Evolutionary conservation across 2,888 invertebrate genomes (phyloP).

Genomic region (Camptogramma bilineatum): DNA sequence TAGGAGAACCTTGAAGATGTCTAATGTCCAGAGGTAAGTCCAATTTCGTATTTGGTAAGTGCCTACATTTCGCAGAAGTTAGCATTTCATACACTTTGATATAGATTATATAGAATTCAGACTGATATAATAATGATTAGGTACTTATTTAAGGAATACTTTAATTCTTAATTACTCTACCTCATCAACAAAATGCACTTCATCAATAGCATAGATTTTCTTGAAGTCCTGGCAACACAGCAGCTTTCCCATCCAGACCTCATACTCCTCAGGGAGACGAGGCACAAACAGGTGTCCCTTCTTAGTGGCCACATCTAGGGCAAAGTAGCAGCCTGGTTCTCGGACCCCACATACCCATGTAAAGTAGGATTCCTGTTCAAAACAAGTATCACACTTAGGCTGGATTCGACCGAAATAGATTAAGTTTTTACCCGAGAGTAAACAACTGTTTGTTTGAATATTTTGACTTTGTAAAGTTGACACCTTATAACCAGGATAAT

Average conservation of each 20-base stretch:
- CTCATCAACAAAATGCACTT: conserved; percentile 92
- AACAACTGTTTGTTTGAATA: too few relatives aligned
- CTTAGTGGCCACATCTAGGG: conserved; percentile 90
- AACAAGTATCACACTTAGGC: background rate
- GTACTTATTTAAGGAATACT: too few relatives aligned
- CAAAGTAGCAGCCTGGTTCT: conserved; percentile 96
- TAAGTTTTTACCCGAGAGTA: too few relatives aligned
- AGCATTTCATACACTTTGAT: too few relatives aligned
- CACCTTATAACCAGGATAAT: too few relatives aligned
- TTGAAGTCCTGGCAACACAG: conserved; percentile 89
- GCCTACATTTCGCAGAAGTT: too few relatives aligned
- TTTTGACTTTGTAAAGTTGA: too few relatives aligned
- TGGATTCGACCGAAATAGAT: background rate
- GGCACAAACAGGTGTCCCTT: conserved; percentile 93
- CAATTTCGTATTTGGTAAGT: too few relatives aligned
- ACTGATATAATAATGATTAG: too few relatives aligned
- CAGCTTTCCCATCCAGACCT: conserved; percentile 97
- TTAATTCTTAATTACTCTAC: conserved; percentile 76
- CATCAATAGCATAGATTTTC: conserved; percentile 92
- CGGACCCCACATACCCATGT: conserved; percentile 98
- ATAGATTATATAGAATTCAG: too few relatives aligned
- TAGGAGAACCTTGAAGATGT: too few relatives aligned
- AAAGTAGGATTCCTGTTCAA: conserved; percentile 95
- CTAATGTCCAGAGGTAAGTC: too few relatives aligned
- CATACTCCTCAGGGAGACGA: conserved; percentile 92